Evolutionary conservation across 2,888 invertebrate genomes (phyloP).

Genomic region (Drosophila affinis): DNA sequence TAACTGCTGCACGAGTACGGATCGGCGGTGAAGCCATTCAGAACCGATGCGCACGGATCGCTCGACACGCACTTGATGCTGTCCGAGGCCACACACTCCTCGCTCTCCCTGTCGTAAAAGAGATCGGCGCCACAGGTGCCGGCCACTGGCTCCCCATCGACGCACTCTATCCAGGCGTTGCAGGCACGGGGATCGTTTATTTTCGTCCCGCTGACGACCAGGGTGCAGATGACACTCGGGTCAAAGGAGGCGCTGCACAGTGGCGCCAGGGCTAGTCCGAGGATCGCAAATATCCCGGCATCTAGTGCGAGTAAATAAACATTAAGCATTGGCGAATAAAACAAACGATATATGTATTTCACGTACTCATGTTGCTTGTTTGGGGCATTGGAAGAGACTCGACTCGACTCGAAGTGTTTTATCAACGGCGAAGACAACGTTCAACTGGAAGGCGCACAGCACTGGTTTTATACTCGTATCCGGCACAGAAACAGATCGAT

Average conservation of each 20-base stretch:
- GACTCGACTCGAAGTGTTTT: background rate
- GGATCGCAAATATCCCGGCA: background rate
- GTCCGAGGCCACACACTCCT: slow-evolving; percentile 57
- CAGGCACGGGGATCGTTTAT: slow-evolving; percentile 79
- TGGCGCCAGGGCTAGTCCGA: slow-evolving; percentile 7
- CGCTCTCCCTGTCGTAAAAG: slow-evolving; percentile 69
- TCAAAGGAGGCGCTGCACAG: slow-evolving; percentile 55
- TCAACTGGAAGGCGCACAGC: slow-evolving; percentile 25
- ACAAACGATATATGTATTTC: too few relatives aligned
- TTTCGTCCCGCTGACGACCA: slow-evolving; percentile 70
- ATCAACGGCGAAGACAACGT: slow-evolving; percentile 8
- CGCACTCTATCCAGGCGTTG: slow-evolving; percentile 73
- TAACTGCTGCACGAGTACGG: slow-evolving; percentile 78
- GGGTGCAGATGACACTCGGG: slow-evolving; percentile 63
- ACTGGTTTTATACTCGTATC: background rate
- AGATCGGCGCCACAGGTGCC: slow-evolving; percentile 65
- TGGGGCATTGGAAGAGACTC: background rate
- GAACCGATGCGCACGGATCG: slow-evolving; percentile 66
- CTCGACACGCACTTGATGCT: slow-evolving; percentile 72
- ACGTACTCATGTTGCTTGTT: slow-evolving; percentile 45
- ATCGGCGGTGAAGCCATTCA: slow-evolving; percentile 73
- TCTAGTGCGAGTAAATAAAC: background rate
- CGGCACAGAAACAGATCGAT: background rate
- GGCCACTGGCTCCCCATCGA: slow-evolving; percentile 59
- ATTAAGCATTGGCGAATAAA: background rate